Evolutionary conservation across 2,888 invertebrate genomes (phyloP).

Genomic region (Rosalia funebris): DNA sequence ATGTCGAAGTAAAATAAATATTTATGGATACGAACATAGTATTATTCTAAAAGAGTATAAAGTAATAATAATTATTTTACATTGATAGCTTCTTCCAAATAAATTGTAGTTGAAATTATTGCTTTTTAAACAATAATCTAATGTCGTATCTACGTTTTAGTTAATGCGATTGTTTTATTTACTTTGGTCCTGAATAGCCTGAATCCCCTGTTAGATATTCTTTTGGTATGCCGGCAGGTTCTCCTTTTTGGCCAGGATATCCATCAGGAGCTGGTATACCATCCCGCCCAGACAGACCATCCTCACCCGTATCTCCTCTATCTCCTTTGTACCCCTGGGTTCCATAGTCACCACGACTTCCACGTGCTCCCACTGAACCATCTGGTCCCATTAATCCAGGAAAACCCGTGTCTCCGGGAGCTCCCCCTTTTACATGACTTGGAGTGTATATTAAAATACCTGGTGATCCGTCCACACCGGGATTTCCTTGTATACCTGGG

Average conservation of each 20-base stretch:
- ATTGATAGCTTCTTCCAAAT: too few species aligned
- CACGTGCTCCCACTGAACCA: slow-evolving; percentile 49
- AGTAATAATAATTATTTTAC: too few species aligned
- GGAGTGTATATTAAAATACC: slow-evolving; percentile 49
- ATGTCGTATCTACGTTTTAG: too few species aligned
- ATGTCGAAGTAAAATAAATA: too few species aligned
- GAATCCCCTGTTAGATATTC: slow-evolving; percentile 65
- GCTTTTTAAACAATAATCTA: too few species aligned
- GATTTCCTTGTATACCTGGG: slow-evolving; percentile 61
- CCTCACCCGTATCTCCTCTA: slow-evolving; percentile 57
- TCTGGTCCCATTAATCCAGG: slow-evolving; percentile 66
- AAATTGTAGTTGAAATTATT: too few species aligned
- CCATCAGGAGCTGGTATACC: slow-evolving; percentile 64
- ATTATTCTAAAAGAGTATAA: too few species aligned
- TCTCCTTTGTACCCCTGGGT: slow-evolving; percentile 65
- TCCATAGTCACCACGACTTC: slow-evolving; percentile 42
- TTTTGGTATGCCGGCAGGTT: slow-evolving; percentile 66
- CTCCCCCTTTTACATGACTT: slow-evolving; percentile 55
- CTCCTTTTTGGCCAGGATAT: slow-evolving; percentile 68
- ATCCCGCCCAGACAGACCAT: slow-evolving; percentile 57
- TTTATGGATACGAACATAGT: too few species aligned
- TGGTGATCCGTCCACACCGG: slow-evolving; percentile 58
- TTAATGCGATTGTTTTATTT: too few species aligned
- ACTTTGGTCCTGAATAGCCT: slow-evolving; percentile 63
- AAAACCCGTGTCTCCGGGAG: slow-evolving; percentile 66